Percentiles rank a stretch among this genome's conserved stretches.
Evolutionary conservation across 2,113 vertebrate species (phyloP).

Genomic region (Forbesichthys papilliferus): DNA sequence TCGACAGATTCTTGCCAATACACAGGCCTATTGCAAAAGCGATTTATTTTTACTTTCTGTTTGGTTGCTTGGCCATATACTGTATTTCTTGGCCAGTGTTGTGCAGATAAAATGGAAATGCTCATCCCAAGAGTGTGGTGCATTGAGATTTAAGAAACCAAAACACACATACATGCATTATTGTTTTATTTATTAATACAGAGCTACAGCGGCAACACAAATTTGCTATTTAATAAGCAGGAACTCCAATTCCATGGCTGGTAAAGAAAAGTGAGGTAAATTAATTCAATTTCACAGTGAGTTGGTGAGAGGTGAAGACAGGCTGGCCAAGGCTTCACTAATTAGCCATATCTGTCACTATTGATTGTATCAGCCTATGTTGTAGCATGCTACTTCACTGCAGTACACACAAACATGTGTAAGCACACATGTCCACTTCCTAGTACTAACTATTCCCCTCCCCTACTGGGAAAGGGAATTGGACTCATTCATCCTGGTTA

Average conservation of each 20-base stretch:
- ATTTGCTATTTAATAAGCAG: conserved; percentile 29
- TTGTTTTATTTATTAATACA: not conserved
- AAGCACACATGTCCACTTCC: not conserved
- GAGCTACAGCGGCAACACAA: conserved; percentile 17
- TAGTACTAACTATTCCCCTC: no score
- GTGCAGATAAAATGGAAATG: no score
- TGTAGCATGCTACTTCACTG: conserved; percentile 22
- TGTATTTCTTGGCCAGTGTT: no score
- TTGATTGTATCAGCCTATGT: conserved; percentile 51
- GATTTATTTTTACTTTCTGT: no score
- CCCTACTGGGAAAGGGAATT: no score
- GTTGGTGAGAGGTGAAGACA: conserved; percentile 68
- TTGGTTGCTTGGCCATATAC: no score
- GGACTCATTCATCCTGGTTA: no score
- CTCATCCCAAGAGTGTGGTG: no score
- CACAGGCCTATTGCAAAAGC: no score
- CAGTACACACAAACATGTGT: conserved; percentile 24
- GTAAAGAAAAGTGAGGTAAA: conserved; percentile 53
- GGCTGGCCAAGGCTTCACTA: conserved; percentile 54
- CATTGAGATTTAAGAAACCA: no score
- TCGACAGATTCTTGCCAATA: no score
- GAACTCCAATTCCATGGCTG: conserved; percentile 39
- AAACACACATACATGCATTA: no score
- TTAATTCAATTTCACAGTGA: conserved; percentile 73
- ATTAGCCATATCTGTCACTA: conserved; percentile 69